Evolutionary conservation across 2,888 invertebrate species (phyloP).

Genomic region (Strigamia transsilvanica): DNA sequence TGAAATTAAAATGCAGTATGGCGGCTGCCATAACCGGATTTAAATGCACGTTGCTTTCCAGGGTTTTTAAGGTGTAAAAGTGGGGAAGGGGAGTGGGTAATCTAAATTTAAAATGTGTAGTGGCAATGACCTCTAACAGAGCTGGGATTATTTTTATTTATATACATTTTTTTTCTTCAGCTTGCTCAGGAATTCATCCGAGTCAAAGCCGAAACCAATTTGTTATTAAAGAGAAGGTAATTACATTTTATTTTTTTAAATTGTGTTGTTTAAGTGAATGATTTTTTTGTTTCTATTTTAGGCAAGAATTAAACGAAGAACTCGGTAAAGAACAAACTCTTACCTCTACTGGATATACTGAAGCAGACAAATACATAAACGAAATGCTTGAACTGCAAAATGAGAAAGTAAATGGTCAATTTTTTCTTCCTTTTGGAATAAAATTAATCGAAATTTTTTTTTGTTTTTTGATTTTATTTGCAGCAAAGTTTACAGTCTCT

Average conservation of each 20-base stretch:
- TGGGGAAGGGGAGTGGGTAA: too few species aligned
- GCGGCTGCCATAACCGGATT: too few species aligned
- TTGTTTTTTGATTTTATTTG: not conserved
- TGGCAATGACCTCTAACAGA: not conserved
- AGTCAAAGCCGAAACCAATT: slow-evolving; percentile 85
- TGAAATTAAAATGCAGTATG: too few species aligned
- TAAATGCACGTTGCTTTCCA: too few species aligned
- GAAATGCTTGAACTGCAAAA: slow-evolving; percentile 74
- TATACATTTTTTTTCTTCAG: slow-evolving; percentile 62
- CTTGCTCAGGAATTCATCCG: slow-evolving; percentile 87
- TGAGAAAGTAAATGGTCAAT: slow-evolving; percentile 71
- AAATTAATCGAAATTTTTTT: too few species aligned
- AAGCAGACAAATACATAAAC: slow-evolving; percentile 66
- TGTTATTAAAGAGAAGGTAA: slow-evolving; percentile 79
- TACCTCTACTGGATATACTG: slow-evolving; percentile 62
- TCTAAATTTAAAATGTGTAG: not conserved
- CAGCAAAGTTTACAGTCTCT: too few species aligned
- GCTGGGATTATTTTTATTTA: slow-evolving; percentile 49
- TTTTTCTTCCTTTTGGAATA: not conserved
- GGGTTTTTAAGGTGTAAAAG: too few species aligned
- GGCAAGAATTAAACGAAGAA: slow-evolving; percentile 69
- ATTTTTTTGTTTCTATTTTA: slow-evolving; percentile 58
- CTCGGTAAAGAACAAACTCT: slow-evolving; percentile 65
- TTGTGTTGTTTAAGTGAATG: not conserved
- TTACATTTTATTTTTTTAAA: too few species aligned